phyloP scores from a whole-genome alignment of 2,797 vertebrate species.

The Sitta carolinensis region DNA sequence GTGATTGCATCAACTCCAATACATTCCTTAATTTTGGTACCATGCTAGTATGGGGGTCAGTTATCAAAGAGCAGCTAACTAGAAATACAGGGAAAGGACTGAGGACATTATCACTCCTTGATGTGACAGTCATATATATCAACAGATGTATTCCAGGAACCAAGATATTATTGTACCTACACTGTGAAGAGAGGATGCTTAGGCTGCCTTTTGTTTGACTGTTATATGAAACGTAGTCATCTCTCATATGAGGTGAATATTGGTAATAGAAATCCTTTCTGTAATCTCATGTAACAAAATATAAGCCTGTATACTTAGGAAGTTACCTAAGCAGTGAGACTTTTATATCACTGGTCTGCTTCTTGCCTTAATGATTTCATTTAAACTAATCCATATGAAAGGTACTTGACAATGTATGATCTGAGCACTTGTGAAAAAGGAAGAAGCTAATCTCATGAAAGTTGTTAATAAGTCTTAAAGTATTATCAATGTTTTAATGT shows the following conservation, averaged over 20 bases:
- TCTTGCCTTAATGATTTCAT: conserved; percentile 45
- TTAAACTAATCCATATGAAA: conserved; percentile 57
- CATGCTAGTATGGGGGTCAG: not conserved
- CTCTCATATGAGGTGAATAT: not conserved
- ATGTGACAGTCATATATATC: not conserved
- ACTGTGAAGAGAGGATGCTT: not conserved
- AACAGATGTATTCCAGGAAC: not conserved
- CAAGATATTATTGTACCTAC: not conserved
- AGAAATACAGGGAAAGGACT: not conserved
- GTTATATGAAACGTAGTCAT: not conserved
- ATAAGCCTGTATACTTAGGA: not conserved
- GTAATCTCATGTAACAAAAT: not conserved
- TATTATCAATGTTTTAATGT: conserved; percentile 57
- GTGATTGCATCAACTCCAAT: not conserved
- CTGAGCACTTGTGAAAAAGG: conserved; percentile 25
- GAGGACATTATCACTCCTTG: not conserved
- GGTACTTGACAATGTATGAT: conserved; percentile 16
- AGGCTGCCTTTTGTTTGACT: not conserved
- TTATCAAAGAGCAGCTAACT: not conserved
- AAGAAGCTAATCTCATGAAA: conserved; percentile 55
- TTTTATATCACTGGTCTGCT: not conserved
- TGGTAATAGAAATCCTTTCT: not conserved
- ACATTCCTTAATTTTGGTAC: not conserved
- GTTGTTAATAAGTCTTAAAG: conserved; percentile 64
- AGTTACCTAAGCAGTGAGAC: not conserved